Evolutionary conservation across 2,797 vertebrate genomes (phyloP).

Genomic region (Poecilia wingei): DNA sequence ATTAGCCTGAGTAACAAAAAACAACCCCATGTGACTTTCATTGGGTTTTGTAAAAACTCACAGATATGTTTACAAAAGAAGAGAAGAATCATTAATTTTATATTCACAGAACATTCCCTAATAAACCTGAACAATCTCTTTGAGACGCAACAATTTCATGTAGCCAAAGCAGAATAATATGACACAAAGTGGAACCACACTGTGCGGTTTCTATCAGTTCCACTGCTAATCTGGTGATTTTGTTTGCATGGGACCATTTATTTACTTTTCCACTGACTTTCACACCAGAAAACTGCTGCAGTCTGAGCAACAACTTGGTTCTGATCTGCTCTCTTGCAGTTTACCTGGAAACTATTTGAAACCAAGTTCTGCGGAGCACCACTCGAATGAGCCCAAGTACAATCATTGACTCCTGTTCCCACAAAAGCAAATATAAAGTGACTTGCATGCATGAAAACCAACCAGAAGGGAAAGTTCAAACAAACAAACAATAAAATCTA

Average conservation of each 20-base stretch:
- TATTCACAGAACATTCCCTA: not conserved
- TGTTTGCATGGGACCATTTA: not conserved
- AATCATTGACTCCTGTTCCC: not conserved
- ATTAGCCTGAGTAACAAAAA: too few species aligned
- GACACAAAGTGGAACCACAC: not conserved
- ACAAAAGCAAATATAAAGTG: not conserved
- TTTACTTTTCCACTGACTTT: not conserved
- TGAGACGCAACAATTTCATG: not conserved
- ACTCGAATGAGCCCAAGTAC: not conserved
- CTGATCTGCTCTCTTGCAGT: not conserved
- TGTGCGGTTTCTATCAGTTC: not conserved
- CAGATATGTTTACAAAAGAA: not conserved
- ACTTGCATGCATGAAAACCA: not conserved
- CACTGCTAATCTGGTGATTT: not conserved
- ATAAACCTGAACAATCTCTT: not conserved
- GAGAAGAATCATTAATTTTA: not conserved
- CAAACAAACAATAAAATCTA: not conserved
- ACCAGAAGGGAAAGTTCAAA: not conserved
- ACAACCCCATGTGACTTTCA: too few species aligned
- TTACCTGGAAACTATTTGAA: not conserved
- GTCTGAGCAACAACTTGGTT: not conserved
- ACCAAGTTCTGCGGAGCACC: not conserved
- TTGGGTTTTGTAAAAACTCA: not conserved
- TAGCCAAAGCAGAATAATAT: not conserved
- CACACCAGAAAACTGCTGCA: not conserved